Evolutionary conservation across 2,797 vertebrate genomes (phyloP).

Genomic region (Psittacula derbiana): DNA sequence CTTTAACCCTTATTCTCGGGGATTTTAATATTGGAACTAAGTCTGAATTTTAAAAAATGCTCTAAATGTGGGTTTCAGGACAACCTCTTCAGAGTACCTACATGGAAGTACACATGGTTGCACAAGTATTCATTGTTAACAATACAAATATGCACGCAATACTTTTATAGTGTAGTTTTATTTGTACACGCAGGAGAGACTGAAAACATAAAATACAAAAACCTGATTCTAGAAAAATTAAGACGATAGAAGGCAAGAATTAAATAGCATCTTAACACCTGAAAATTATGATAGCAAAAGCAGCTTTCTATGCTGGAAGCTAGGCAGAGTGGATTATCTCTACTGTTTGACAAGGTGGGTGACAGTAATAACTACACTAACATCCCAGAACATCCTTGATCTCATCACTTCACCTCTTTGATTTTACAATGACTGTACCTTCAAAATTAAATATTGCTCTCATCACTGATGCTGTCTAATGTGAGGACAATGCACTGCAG

Average conservation of each 20-base stretch:
- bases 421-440: conserved; percentile 35
- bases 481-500: conserved; percentile 13
- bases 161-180: not conserved
- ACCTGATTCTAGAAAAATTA: not conserved
- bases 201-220: not conserved
- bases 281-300: conserved; percentile 29
- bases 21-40: not conserved
- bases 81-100: not conserved
- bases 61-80: not conserved
- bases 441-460: conserved; percentile 60
- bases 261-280: not conserved
- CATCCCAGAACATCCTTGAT: conserved; percentile 52
- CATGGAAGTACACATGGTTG: not conserved
- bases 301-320: not conserved
- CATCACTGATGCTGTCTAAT: conserved; percentile 34
- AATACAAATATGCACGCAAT: not conserved
- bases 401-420: conserved; percentile 53
- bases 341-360: conserved; percentile 49
- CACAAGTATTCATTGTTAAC: not conserved
- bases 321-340: conserved; percentile 40
- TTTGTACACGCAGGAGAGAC: not conserved
- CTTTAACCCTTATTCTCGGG: not conserved
- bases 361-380: conserved; percentile 56
- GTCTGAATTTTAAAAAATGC: not conserved
- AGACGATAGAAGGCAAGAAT: not conserved